A percentile compares a stretch with the other conserved stretches of the same genome.
phyloP scores from a whole-genome alignment of 2,888 invertebrate genomes.

The Eucera pruinosa region DNA sequence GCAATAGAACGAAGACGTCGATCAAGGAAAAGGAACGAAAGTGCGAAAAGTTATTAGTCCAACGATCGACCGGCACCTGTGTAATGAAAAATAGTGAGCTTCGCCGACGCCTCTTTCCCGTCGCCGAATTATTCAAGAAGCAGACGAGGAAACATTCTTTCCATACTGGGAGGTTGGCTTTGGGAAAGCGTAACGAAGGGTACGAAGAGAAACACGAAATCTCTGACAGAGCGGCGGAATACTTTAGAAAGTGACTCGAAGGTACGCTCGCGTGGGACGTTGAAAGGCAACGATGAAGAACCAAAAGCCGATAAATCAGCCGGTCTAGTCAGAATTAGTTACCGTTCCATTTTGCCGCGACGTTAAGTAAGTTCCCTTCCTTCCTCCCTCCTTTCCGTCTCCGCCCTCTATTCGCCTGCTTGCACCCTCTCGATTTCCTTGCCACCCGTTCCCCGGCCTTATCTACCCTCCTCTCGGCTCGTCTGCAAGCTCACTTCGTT shows the following conservation, averaged over 20 bases:
- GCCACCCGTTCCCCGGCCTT: constrained; percentile 48
- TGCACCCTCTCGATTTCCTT: constrained; percentile 64
- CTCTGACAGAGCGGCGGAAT: constrained; percentile 39
- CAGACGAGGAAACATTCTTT: background rate
- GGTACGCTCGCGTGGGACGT: constrained; percentile 37
- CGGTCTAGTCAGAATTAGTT: constrained; percentile 79
- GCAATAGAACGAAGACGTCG: background rate
- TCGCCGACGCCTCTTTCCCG: background rate
- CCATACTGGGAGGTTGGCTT: no score
- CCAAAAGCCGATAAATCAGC: constrained; percentile 80
- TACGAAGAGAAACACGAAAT: constrained; percentile 55
- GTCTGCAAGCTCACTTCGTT: constrained; percentile 68
- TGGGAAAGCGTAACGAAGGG: background rate
- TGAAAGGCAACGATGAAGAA: constrained; percentile 71
- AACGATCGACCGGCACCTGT: background rate
- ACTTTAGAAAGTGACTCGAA: constrained; percentile 46
- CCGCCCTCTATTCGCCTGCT: constrained; percentile 40
- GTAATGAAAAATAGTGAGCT: constrained; percentile 30
- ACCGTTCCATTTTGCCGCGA: constrained; percentile 80
- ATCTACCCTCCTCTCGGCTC: constrained; percentile 50
- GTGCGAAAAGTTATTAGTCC: constrained; percentile 4
- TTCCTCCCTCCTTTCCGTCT: constrained; percentile 60
- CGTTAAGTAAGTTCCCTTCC: constrained; percentile 78
- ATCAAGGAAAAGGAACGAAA: background rate
- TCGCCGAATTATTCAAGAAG: background rate